Conservation (phyloP, 37 sponge, comb jelly and placozoan genomes). For the Agelas oroides region DNA sequence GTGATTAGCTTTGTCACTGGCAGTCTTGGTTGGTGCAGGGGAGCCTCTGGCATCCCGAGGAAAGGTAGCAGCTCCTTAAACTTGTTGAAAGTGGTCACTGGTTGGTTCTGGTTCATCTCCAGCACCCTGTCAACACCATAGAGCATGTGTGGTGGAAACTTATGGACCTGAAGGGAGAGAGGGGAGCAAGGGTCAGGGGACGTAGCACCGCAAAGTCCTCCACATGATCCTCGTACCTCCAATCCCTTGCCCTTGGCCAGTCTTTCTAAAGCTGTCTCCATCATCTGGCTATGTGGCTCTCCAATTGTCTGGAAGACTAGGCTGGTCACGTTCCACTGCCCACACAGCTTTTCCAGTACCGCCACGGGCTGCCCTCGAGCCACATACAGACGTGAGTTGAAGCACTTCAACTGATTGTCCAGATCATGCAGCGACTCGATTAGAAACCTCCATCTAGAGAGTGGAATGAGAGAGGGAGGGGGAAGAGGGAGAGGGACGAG, state of each 20-base stretch:
- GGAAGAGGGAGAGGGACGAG: too few relatives aligned
- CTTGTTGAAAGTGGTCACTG: slow-evolving; percentile 31
- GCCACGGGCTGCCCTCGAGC: slow-evolving; percentile 54
- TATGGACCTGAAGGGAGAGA: slow-evolving; percentile 16
- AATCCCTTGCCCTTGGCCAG: slow-evolving; percentile 2
- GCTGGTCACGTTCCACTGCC: slow-evolving; percentile 61
- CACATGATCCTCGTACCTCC: background rate
- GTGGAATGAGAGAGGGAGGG: too few relatives aligned
- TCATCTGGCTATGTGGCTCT: slow-evolving; percentile 27
- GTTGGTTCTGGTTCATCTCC: background rate
- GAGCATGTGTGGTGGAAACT: slow-evolving; percentile 61
- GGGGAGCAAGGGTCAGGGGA: too few relatives aligned
- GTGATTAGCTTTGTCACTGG: background rate
- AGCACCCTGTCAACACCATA: slow-evolving; percentile 34
- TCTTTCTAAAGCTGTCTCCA: slow-evolving; percentile 29
- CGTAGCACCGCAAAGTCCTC: background rate
- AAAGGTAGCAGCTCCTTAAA: slow-evolving; percentile 43
- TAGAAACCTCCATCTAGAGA: slow-evolving; percentile 52
- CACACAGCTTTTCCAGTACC: slow-evolving; percentile 37
- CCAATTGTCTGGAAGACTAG: slow-evolving; percentile 51
- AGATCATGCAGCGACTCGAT: slow-evolving; percentile 69
- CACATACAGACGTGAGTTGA: slow-evolving; percentile 56
- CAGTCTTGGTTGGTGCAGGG: background rate
- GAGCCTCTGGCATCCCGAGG: slow-evolving; percentile 22
- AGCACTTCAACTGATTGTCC: slow-evolving; percentile 24